Base-by-base conservation (phyloP, 37 sponge, comb jelly and placozoan species). In the Spongilla lacustris region DNA sequence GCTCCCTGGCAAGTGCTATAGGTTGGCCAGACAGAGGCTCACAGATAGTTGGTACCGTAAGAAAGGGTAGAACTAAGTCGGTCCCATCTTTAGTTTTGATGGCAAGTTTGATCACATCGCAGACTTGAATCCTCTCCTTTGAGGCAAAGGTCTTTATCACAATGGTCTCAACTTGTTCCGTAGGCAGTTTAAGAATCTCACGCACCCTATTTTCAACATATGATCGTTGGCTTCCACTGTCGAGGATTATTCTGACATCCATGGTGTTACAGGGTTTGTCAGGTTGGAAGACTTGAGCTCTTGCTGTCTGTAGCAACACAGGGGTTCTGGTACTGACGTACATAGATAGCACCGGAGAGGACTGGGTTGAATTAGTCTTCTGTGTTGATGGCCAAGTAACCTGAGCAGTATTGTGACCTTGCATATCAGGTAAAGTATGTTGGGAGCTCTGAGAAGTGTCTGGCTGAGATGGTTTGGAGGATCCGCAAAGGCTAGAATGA, bases 201-300 rank as follows among this genome's bases (percentile, higher is more conserved):
- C 73, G 12, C 13, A 35, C 37, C 10, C 33, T 73, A 4, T 73
- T 41, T 24, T 71, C 77, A 36, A 71, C 23, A 41, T 72, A 82
- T 6, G 72, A 73, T 36, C 73, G 35, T 71, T 82, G 83, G 50
- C 74, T 82, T n/a, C 83, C 74, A 33, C 73, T 82, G 38, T 82
- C 83, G 26, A 82, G 46, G 37, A 82, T 72, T 27, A 73, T 27
- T 69, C 83, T 29, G 35, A 73, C 83, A 26, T 28, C 41, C 68
- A 29, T 49, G 26, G 73, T 36, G 36, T 10, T n/a, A 26, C 10
- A 73, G 72, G 25, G 73, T 26, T 25, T 36, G 83, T 36, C 36
- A 23, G 73, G 41, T 24, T 82, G 27, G 49, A 82, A 69, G 36
- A 36, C 36, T 35, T 33, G 71, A 29, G 73, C 36, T 72, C 41